Evolutionary conservation across 2,113 vertebrate genomes (phyloP).

Genomic region (Baryphthengus martii): DNA sequence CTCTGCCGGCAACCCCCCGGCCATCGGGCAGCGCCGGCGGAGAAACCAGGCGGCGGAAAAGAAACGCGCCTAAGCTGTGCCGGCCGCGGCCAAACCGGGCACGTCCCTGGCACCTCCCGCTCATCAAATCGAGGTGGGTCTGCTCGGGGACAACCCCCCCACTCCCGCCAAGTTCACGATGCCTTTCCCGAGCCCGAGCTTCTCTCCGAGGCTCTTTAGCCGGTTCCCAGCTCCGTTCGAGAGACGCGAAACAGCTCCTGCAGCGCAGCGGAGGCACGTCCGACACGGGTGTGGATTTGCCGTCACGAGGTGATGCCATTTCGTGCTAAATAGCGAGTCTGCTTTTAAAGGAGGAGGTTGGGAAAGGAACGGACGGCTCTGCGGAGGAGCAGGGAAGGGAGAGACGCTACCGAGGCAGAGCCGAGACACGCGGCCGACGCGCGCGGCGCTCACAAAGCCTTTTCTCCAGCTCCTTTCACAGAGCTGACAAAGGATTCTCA

Average conservation of each 20-base stretch:
- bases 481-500: neutral
- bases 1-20: neutral
- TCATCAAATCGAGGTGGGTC: neutral
- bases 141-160: accelerated
- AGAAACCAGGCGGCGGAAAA: neutral
- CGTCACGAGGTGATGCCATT: neutral
- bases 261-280: neutral
- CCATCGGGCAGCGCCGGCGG: neutral
- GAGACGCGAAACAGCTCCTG: neutral
- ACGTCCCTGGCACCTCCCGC: neutral
- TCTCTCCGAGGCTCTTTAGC: neutral
- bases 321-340: neutral
- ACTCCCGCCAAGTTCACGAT: neutral
- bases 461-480: neutral
- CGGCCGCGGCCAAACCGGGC: neutral
- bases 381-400: neutral
- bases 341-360: neutral
- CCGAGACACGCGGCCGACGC: accelerated
- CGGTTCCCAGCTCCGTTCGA: neutral
- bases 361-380: neutral
- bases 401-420: neutral
- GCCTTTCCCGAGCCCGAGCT: neutral
- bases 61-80: neutral
- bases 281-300: neutral
- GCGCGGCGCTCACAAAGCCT: neutral